Conservation (phyloP, 2,113 vertebrate species). For the Amphiprion percula region DNA sequence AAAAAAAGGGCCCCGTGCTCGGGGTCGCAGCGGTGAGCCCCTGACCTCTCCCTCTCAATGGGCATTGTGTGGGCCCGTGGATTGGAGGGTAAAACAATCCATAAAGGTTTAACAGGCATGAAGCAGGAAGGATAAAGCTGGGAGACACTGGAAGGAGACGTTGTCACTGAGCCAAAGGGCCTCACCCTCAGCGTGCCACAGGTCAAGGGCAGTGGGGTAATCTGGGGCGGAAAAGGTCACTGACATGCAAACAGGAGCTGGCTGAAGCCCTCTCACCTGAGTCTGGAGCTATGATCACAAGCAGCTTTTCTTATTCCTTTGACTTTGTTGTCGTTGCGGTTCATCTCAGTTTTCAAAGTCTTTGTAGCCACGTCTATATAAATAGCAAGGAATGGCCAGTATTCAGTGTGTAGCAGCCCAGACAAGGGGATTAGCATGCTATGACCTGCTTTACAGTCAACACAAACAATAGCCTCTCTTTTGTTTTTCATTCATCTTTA, state of each 20-base stretch:
- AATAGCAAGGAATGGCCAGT: slow-evolving; percentile 15
- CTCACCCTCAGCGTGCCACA: slow-evolving; percentile 31
- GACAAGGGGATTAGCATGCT: slow-evolving; percentile 73
- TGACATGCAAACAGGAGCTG: background rate
- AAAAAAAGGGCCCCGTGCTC: slow-evolving; percentile 32
- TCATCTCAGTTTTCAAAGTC: slow-evolving; percentile 2
- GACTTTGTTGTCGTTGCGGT: background rate
- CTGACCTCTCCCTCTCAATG: slow-evolving; percentile 74
- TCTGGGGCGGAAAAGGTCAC: slow-evolving; percentile 54
- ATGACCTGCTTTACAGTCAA: slow-evolving; percentile 76
- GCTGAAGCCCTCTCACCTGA: slow-evolving; percentile 41
- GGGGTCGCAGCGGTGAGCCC: slow-evolving; percentile 61
- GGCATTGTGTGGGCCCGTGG: slow-evolving; percentile 71
- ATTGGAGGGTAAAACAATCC: slow-evolving; percentile 71
- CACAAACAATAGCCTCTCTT: slow-evolving; percentile 61
- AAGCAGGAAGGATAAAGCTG: slow-evolving; percentile 64
- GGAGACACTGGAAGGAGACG: slow-evolving; percentile 47
- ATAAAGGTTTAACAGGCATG: slow-evolving; percentile 75
- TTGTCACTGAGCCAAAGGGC: slow-evolving; percentile 50
- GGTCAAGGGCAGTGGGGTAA: slow-evolving; percentile 62
- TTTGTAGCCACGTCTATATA: slow-evolving; percentile 10
- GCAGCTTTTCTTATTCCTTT: background rate
- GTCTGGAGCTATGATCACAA: background rate
- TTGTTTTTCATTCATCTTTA: slow-evolving; percentile 42
- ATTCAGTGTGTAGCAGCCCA: slow-evolving; percentile 38